phyloP scores from a whole-genome alignment of 1,140 invertebrate genomes.

The Polyergus mexicanus region DNA sequence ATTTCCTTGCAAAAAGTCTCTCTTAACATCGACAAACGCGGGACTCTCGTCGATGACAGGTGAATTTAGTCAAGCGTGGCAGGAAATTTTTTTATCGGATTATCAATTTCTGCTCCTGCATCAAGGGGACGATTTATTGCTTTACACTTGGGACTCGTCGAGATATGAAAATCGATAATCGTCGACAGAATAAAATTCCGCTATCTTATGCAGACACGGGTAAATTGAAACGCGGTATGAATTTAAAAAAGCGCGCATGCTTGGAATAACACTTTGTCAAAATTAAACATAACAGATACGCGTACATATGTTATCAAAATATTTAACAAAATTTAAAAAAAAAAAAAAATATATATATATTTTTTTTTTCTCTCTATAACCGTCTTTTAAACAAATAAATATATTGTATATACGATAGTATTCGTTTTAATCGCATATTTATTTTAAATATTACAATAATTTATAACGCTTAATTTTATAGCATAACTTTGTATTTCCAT shows the following conservation, averaged over 20 bases:
- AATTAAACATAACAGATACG: constrained; percentile 21
- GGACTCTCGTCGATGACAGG: constrained; percentile 33
- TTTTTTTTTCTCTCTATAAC: too few species aligned
- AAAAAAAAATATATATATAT: background rate
- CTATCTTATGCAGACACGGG: constrained; percentile 47
- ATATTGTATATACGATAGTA: too few species aligned
- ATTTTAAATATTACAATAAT: too few species aligned
- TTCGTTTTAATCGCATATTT: too few species aligned
- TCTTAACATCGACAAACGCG: constrained; percentile 43
- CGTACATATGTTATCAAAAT: background rate
- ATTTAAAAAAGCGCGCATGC: constrained; percentile 39
- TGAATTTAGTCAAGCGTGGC: constrained; percentile 59
- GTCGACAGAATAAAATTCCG: constrained; percentile 44
- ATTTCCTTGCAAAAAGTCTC: constrained; percentile 36
- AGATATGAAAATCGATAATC: constrained; percentile 66
- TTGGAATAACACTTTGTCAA: constrained; percentile 30
- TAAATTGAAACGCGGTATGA: constrained; percentile 59
- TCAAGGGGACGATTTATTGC: constrained; percentile 61
- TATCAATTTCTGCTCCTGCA: constrained; percentile 61
- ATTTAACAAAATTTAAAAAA: constrained; percentile 2
- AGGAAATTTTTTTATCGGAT: constrained; percentile 63
- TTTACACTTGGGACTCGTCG: constrained; percentile 58
- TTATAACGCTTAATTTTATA: background rate
- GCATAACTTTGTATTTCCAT: background rate
- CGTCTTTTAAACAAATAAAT: too few species aligned